A percentile compares a stretch with the other conserved stretches of the same genome.
phyloP scores from a whole-genome alignment of 37 sponge, comb jelly and placozoan species.

The Axinella damicornis region DNA sequence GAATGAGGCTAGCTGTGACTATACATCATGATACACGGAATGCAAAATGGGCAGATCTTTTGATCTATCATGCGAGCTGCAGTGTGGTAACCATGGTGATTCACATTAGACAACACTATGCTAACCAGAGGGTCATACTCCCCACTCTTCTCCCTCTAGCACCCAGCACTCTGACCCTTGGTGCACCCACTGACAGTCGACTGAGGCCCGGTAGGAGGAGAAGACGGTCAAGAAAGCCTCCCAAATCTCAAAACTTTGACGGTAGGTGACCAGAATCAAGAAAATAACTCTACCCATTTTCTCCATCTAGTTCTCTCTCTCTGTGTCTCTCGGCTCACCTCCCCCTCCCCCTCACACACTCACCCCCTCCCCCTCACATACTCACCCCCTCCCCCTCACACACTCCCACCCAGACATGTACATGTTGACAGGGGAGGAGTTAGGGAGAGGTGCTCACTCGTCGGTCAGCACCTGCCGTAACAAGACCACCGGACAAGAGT shows the following conservation, averaged over 20 bases:
- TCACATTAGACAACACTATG: too few relatives aligned
- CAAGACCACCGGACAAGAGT: constrained; percentile 26
- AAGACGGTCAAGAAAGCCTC: constrained; percentile 9
- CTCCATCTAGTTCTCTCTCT: background rate
- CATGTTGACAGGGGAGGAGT: constrained; percentile 48
- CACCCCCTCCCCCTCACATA: background rate
- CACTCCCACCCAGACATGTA: constrained; percentile 39
- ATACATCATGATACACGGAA: too few relatives aligned
- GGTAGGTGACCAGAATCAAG: background rate
- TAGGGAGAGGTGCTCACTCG: constrained; percentile 74
- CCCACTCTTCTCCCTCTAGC: background rate
- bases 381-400: background rate
- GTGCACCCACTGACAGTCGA: background rate
- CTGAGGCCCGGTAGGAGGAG: background rate
- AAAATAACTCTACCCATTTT: background rate
- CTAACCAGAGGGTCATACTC: too few relatives aligned
- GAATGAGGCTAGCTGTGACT: too few relatives aligned
- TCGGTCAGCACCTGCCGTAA: constrained; percentile 61
- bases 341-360: background rate
- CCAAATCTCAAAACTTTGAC: background rate
- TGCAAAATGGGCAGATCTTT: too few relatives aligned
- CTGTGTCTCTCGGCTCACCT: constrained; percentile 1
- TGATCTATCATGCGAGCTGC: too few relatives aligned
- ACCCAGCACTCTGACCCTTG: constrained; percentile 4
- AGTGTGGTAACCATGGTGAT: too few relatives aligned